These are phyloP conservation scores for Zaprionus ornatus DNA, from an alignment of 1,140 invertebrate genomes.

Conservation along the genomic window DNA sequence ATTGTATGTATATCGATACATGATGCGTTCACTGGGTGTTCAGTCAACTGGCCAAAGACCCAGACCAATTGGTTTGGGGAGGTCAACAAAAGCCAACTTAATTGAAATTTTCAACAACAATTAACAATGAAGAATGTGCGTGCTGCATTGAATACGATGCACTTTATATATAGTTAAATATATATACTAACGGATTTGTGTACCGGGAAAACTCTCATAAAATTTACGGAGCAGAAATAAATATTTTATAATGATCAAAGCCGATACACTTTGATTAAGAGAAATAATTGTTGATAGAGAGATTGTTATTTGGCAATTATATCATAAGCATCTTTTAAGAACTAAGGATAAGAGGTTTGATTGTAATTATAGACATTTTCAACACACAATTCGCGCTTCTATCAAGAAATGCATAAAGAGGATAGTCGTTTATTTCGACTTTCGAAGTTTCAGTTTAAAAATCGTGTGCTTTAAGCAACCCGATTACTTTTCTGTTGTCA, in stretches of 20 bases:
- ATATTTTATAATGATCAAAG: too few species aligned
- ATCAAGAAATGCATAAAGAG: too few species aligned
- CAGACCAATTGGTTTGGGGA: neutral
- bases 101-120: conserved; percentile 60
- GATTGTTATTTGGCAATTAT: too few species aligned
- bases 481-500: neutral
- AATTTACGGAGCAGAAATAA: neutral
- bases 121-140: conserved; percentile 36
- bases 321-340: too few species aligned
- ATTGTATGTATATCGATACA: neutral
- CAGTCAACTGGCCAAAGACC: neutral
- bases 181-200: neutral
- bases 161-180: neutral
- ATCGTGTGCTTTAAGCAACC: neutral
- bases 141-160: neutral
- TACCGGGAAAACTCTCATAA: neutral
- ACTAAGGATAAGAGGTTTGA: too few species aligned
- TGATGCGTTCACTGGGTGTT: too few species aligned
- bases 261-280: too few species aligned
- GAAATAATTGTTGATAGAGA: too few species aligned
- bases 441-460: neutral
- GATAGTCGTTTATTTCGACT: too few species aligned
- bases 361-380: too few species aligned
- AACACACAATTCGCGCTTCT: too few species aligned
- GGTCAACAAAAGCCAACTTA: conserved; percentile 64